Evolutionary conservation across 2,888 invertebrate genomes (phyloP).

Genomic region (Drosophila incognita): DNA sequence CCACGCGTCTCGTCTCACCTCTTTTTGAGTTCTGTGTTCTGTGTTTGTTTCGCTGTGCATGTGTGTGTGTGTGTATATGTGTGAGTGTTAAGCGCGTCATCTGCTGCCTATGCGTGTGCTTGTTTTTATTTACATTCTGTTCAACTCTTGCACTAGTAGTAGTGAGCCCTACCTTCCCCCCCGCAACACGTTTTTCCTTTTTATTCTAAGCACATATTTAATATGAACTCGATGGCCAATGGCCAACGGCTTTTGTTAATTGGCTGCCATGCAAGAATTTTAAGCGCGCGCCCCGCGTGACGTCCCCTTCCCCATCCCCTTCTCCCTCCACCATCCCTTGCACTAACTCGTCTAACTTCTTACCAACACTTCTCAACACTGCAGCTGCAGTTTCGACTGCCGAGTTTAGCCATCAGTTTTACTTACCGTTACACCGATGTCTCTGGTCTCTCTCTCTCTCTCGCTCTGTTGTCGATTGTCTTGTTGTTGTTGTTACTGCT

Average conservation of each 20-base stretch:
- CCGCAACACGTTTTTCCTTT: slow-evolving; percentile 49
- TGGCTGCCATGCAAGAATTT: slow-evolving; percentile 67
- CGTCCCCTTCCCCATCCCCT: slow-evolving; percentile 24
- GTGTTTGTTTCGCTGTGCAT: slow-evolving; percentile 25
- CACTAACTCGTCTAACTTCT: neutral
- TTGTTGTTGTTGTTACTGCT: neutral
- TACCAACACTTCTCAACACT: neutral
- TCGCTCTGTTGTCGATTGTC: slow-evolving; percentile 7
- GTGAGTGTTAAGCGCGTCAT: slow-evolving; percentile 50
- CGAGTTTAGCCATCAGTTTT: slow-evolving; percentile 58
- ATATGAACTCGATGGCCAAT: slow-evolving; percentile 51
- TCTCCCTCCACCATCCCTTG: neutral
- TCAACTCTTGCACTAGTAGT: slow-evolving; percentile 27
- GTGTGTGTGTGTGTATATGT: slow-evolving; percentile 23
- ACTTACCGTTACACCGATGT: slow-evolving; percentile 74
- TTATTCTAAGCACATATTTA: slow-evolving; percentile 37
- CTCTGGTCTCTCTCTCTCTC: slow-evolving; percentile 22
- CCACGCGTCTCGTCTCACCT: slow-evolving; percentile 18
- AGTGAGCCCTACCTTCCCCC: neutral
- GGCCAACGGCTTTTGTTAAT: slow-evolving; percentile 49
- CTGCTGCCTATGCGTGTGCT: slow-evolving; percentile 48
- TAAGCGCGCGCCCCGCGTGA: slow-evolving; percentile 72
- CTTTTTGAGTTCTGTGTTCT: slow-evolving; percentile 20
- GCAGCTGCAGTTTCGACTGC: slow-evolving; percentile 32
- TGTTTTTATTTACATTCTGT: slow-evolving; percentile 60